phyloP scores from a whole-genome alignment of 1,140 invertebrate species.

The Monochamus saltuarius region DNA sequence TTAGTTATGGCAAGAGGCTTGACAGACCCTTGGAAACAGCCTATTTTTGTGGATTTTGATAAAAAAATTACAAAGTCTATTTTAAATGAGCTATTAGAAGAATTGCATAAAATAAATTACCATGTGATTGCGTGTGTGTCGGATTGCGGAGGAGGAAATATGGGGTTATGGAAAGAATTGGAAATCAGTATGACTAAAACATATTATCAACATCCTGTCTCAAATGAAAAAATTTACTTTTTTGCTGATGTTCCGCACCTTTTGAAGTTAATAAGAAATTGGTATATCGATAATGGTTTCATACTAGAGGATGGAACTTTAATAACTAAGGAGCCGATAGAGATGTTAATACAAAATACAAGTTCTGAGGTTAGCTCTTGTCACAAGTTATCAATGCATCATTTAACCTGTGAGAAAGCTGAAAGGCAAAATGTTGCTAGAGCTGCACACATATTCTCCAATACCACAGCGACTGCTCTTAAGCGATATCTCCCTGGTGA shows the following conservation, averaged over 20 bases:
- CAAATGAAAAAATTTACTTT: no score
- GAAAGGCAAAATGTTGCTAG: constrained; percentile 27
- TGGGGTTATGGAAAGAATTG: constrained; percentile 41
- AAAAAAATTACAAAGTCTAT: constrained; percentile 38
- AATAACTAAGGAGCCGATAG: constrained; percentile 18
- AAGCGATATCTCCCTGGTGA: constrained; percentile 17
- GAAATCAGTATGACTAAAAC: constrained; percentile 27
- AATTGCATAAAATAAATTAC: constrained; percentile 34
- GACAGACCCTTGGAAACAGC: constrained; percentile 47
- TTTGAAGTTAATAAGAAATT: no score
- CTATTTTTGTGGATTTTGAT: constrained; percentile 45
- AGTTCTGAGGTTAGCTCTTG: constrained; percentile 22
- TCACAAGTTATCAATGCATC: constrained; percentile 17
- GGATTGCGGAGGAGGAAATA: constrained; percentile 43
- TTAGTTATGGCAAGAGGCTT: constrained; percentile 45
- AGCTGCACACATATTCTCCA: constrained; percentile 25
- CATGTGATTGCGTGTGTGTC: constrained; percentile 42
- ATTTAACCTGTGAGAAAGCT: constrained; percentile 17
- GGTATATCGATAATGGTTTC: no score
- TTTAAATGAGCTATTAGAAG: constrained; percentile 33
- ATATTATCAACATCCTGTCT: no score
- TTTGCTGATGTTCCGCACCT: no score
- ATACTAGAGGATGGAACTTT: constrained; percentile 10
- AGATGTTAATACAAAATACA: constrained; percentile 13
- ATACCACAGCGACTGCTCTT: constrained; percentile 24